Base-by-base conservation (phyloP, 2,888 invertebrate species). In the Brachyopa scutellaris region DNA sequence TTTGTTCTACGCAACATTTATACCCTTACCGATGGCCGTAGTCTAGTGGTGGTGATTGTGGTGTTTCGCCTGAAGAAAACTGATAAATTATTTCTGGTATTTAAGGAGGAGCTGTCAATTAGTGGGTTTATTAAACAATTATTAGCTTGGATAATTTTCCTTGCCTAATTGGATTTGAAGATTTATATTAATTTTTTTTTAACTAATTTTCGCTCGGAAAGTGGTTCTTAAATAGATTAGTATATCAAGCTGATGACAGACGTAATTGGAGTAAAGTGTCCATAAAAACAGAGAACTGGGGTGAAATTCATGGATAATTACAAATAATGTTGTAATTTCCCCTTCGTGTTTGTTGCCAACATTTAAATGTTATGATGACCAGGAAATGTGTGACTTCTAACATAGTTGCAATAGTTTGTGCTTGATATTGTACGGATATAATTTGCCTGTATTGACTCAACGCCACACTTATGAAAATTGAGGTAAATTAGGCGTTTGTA, bases 101-200 rank as follows among this genome's bases (percentile, higher is more conserved):
- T 73, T 57, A 15, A 45, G 19, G 26, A 61, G 26, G 21, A 45
- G 42, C 59, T 45, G 21, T 61, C 67, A 67, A 61, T 76, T 76
- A 59, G 59, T 45, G 15, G 67, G 51, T 29, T 76, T 66, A 67
- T 67, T 67, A 61, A 67, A 61, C 67, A 76, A 76, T 61, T 53
- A 67, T 67, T 53, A 23, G 33, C 59, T 76, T 21, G 42, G 49
- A 7, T 67, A 67, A 67, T 53, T 53, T 42, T 33, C 33, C 3
- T 1, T 29, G 21, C 6, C 45, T 61, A 53, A 67, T 67, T 76
- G 45, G 29, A 53, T 67, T 67, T 76, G 67, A 67, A 47, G 47
- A 62, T 19, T 31, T 53, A 45, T 59, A 31, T 42, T 31, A n/a
- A n/a, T n/a, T n/a, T n/a, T n/a, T n/a, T n/a, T n/a, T n/a, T n/a